Conservation (phyloP, 2,888 invertebrate species). For the Dryococelus australis region DNA sequence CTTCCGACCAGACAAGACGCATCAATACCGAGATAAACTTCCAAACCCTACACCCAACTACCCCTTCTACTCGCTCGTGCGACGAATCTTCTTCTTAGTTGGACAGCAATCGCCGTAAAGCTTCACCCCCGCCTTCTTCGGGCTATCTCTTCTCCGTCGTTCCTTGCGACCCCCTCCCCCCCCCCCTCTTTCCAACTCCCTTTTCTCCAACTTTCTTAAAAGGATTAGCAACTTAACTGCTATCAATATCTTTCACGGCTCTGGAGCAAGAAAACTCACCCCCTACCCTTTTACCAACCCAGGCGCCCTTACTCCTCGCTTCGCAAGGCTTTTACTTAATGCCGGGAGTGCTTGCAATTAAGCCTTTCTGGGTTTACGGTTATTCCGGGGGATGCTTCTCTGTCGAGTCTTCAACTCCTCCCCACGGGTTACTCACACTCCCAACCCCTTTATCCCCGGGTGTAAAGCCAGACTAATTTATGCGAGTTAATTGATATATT, state of each 20-base stretch:
- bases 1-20: neutral
- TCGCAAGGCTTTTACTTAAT: constrained; percentile 37
- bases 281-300: neutral
- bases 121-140: neutral
- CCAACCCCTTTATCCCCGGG: constrained; percentile 27
- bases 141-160: neutral
- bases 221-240: constrained; percentile 42
- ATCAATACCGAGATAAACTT: neutral
- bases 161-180: too few species aligned
- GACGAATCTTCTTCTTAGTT: too few species aligned
- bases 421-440: neutral
- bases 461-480: constrained; percentile 38
- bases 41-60: neutral
- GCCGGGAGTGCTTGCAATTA: constrained; percentile 38
- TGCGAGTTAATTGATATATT: constrained; percentile 44
- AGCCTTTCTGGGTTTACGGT: constrained; percentile 36
- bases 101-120: neutral
- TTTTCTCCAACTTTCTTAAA: constrained; percentile 38
- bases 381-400: constrained; percentile 29
- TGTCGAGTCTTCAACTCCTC: neutral
- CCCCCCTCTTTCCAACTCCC: neutral
- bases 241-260: constrained; percentile 29
- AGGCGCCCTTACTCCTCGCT: neutral
- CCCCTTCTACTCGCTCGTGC: neutral
- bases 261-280: neutral